Conservation (phyloP, 2,888 invertebrate species). For the Leptopilina drosophilae region DNA sequence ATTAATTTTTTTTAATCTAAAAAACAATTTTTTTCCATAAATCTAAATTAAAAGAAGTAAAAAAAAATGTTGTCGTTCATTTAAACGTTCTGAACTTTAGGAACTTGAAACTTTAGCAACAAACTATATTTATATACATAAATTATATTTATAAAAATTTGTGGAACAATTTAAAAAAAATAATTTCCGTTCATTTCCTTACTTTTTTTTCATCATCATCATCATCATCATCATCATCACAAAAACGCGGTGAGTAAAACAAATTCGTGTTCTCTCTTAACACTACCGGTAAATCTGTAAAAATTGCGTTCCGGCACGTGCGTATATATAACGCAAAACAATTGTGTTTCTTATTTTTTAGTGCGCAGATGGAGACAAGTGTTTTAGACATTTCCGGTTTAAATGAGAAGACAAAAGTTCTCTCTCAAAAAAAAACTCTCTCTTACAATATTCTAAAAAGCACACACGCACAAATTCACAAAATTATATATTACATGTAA, state of each 20-base stretch:
- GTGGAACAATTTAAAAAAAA: not conserved
- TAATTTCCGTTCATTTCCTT: not conserved
- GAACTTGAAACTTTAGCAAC: no score
- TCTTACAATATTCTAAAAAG: not conserved
- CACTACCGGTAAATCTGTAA: conserved; percentile 22
- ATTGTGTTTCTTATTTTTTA: conserved; percentile 31
- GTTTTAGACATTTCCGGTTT: conserved; percentile 30
- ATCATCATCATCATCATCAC: not conserved
- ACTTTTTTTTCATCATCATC: not conserved
- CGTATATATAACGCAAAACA: conserved; percentile 39
- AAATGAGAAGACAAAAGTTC: not conserved
- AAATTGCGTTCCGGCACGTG: conserved; percentile 39
- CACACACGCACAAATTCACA: not conserved
- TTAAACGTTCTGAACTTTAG: no score
- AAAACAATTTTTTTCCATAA: no score
- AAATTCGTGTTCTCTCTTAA: not conserved
- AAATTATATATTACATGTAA: no score
- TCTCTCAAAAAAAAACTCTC: not conserved
- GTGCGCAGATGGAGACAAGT: conserved; percentile 38
- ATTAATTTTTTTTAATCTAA: no score
- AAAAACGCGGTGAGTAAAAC: not conserved
- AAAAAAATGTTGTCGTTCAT: no score
- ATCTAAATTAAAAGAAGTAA: no score
- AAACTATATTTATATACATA: no score
- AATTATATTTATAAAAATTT: no score